Evolutionary conservation across 2,888 invertebrate genomes (phyloP), one percentile per base, ranked within the genome.

Genomic region (Resseliella maxima): DNA sequence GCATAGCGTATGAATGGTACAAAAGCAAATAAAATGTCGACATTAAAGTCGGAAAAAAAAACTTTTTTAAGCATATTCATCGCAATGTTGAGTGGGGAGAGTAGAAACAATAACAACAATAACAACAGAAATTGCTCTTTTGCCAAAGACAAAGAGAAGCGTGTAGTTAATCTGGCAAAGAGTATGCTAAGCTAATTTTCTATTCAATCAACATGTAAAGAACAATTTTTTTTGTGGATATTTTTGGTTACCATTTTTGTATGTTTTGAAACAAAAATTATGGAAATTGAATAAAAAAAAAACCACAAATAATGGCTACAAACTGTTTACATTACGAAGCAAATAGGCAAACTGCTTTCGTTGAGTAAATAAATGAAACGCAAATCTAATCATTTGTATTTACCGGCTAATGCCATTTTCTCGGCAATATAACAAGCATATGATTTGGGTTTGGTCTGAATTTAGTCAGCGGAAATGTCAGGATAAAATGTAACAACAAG

Each of bases 31-130:
- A n/a, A 59, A 59, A 59, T 27, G 59, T 27, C 24, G 18, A 24
- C 59, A 24, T 59, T 27, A 59, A n/a, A 59, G 59, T 59, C 59
- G 24, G 24, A 59, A 59, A 59, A 59, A 59, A 59, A 59, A 59
- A 24, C 24, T 59, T 24, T 27, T 59, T 27, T 3, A 24, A 59
- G 24, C 27, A 59, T 24, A 59, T 59, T 59, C 59, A 24, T 59
- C 24, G 27, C 8, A 50, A 50, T 2, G n/a, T n/a, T n/a, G n/a
- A n/a, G n/a, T n/a, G n/a, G n/a, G n/a, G n/a, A n/a, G n/a, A n/a
- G n/a, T n/a, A n/a, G n/a, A n/a, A n/a, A n/a, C n/a, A n/a, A n/a
- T n/a, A n/a, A n/a, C n/a, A n/a, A n/a, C n/a, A n/a, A n/a, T n/a
- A n/a, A n/a, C n/a, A n/a, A n/a, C n/a, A n/a, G n/a, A n/a, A n/a